Evolutionary conservation across 1,140 invertebrate species (phyloP).

Genomic region (Maniola jurtina): DNA sequence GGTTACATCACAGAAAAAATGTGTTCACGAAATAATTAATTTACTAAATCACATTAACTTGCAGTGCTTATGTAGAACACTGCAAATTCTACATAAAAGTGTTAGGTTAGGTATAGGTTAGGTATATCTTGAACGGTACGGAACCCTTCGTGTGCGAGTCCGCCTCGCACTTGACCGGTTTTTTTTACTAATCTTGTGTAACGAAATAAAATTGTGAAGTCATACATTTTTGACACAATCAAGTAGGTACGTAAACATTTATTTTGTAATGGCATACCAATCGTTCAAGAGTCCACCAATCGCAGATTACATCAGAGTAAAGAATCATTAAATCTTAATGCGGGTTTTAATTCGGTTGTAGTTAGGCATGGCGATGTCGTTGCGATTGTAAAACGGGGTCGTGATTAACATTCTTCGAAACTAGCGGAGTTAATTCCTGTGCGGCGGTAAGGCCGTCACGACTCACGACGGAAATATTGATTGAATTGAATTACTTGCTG

Average conservation of each 20-base stretch:
- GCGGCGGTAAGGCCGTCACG: slow-evolving; percentile 30
- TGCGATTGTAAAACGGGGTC: slow-evolving; percentile 46
- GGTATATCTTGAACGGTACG: too few relatives aligned
- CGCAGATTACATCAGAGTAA: slow-evolving; percentile 21
- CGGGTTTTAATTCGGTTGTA: slow-evolving; percentile 40
- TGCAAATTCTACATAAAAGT: too few relatives aligned
- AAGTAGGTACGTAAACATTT: background rate
- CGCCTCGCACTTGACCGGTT: too few relatives aligned
- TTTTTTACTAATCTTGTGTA: background rate
- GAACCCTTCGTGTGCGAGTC: too few relatives aligned
- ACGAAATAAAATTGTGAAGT: too few relatives aligned
- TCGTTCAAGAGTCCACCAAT: slow-evolving; percentile 15
- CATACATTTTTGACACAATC: background rate
- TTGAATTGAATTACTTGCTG: slow-evolving; percentile 42
- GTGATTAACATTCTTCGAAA: slow-evolving; percentile 53
- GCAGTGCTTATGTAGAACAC: too few relatives aligned
- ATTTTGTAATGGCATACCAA: background rate
- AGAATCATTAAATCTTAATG: slow-evolving; percentile 28
- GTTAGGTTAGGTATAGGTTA: too few relatives aligned
- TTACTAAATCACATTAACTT: too few relatives aligned
- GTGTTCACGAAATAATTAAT: too few relatives aligned
- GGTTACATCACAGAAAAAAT: too few relatives aligned
- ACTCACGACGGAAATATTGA: slow-evolving; percentile 46
- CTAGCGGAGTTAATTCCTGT: slow-evolving; percentile 42
- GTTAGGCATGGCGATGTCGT: slow-evolving; percentile 33